Base-by-base conservation (phyloP, 2,113 vertebrate species). In the Oreotrochilus melanogaster region DNA sequence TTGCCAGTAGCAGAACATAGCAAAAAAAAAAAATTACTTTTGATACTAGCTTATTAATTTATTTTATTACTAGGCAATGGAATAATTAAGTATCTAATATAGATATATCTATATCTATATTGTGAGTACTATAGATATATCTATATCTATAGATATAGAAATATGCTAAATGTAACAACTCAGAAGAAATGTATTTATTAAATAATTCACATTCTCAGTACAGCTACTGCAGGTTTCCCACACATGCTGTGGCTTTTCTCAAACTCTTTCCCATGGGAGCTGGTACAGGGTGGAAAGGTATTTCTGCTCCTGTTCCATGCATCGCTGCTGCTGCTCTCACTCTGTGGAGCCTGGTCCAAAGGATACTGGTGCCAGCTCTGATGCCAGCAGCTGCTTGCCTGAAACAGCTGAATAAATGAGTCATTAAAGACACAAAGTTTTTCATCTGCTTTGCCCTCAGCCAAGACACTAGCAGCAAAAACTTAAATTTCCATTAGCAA, bases 161-260 rank as follows among this genome's bases (percentile, higher is more conserved):
- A 61, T 30, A 75, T 0, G 0, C 31, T 65, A 28, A 67, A 24
- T 1, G 43, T 31, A 71, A 78, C 3, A 43, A 28, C 8, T 61
- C 12, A 10, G 13, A 25, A 39, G 21, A 51, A 47, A 5, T 0
- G 0, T 33, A 2, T 39, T 58, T n/a, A 28, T 86, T 47, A 66
- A 70, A 92, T 14, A 42, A 70, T 66, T 76, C 39, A 8, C 15
- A 69, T 47, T 76, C 27, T 91, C 37, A 53, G 22, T n/a, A 21
- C 2, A 3, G 13, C 18, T 73, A 60, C 5, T 71, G 42, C 9
- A 69, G 12, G 7, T 64, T 91, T 88, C 72, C 23, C 48, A 43
- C 58, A 24, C 1, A 4, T 22, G 6, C 18, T 48, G 7, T 31
- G 45, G 33, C 11, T 22, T 78, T 73, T 22, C 51, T 75, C 30